Evolutionary conservation across 2,113 vertebrate species (phyloP).

Genomic region (Panthera tigris): DNA sequence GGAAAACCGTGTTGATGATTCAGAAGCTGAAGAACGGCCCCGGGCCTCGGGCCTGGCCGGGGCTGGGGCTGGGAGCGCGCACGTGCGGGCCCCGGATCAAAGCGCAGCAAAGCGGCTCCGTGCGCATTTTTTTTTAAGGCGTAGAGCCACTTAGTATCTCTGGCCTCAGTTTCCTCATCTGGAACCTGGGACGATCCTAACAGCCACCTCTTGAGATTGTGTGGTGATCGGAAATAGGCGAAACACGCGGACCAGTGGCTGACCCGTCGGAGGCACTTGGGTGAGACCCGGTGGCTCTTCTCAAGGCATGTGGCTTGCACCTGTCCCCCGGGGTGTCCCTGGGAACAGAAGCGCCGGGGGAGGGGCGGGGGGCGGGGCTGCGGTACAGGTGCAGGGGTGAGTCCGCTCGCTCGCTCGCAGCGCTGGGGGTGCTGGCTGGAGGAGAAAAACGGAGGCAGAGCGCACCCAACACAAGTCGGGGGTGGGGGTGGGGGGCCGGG

Average conservation of each 20-base stretch:
- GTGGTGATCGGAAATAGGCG: rapidly evolving
- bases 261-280: rapidly evolving
- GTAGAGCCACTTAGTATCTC: not conserved
- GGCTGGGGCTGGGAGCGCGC: too few relatives aligned
- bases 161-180: not conserved
- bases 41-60: not conserved
- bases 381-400: rapidly evolving
- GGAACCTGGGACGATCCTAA: not conserved
- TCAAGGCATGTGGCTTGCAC: rapidly evolving
- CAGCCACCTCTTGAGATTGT: not conserved
- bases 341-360: rapidly evolving
- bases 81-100: too few relatives aligned
- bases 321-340: not conserved
- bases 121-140: not conserved
- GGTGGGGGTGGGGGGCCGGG: too few relatives aligned
- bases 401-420: too few relatives aligned
- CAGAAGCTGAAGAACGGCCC: rapidly evolving
- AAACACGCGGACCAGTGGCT: not conserved
- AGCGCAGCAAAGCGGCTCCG: not conserved
- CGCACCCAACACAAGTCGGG: rapidly evolving
- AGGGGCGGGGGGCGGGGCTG: not conserved
- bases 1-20: not conserved
- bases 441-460: not conserved
- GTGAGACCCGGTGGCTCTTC: rapidly evolving
- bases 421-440: not conserved